Conservation (phyloP, 2,797 vertebrate genomes). For the Macrochelys suwanniensis region DNA sequence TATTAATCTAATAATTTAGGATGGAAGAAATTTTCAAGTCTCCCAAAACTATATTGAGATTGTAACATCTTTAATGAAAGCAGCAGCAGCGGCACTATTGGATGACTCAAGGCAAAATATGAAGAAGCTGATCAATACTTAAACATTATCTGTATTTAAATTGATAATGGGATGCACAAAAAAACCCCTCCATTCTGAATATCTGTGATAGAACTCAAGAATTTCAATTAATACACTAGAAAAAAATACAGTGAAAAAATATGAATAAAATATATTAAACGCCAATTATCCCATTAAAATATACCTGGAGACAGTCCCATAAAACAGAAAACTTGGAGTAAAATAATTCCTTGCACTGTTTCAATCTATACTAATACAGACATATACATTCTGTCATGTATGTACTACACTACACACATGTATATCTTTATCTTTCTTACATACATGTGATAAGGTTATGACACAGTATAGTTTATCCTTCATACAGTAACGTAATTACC, state of each 20-base stretch:
- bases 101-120: neutral
- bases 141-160: neutral
- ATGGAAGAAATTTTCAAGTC: neutral
- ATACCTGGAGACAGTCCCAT: neutral
- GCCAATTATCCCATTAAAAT: neutral
- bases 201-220: neutral
- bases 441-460: neutral
- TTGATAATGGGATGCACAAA: neutral
- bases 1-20: too few relatives aligned
- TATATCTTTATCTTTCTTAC: neutral
- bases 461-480: neutral
- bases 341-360: neutral
- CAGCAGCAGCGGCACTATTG: neutral
- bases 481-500: neutral
- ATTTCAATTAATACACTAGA: neutral
- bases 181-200: neutral
- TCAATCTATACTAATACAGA: neutral
- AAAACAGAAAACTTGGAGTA: neutral
- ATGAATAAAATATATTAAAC: neutral
- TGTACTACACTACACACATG: neutral
- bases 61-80: neutral
- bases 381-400: neutral
- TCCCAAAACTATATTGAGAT: neutral
- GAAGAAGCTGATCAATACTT: neutral
- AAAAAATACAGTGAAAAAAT: neutral